Evolutionary conservation across 92 coral and sea anemone species (phyloP).

Genomic region (Ricordea florida): DNA sequence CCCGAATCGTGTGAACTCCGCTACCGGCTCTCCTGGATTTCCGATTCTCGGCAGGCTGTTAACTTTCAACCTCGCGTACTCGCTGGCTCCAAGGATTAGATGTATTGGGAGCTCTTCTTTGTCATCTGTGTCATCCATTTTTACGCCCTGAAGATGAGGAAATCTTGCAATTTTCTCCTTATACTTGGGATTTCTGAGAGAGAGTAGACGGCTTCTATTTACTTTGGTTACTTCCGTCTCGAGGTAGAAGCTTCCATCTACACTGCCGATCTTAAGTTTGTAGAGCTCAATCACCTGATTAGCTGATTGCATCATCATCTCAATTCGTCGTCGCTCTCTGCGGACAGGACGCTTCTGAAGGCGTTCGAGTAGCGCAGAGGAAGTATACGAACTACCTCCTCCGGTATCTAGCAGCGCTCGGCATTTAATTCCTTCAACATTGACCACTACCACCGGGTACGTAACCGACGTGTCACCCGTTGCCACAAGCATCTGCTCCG

Average conservation of each 20-base stretch:
- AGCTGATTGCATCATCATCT: conserved; percentile 61
- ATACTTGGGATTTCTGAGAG: too few species aligned
- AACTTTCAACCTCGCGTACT: too few species aligned
- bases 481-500: neutral
- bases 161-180: too few species aligned
- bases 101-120: too few species aligned
- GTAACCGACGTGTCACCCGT: conserved; percentile 5
- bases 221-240: too few species aligned
- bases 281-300: conserved; percentile 46
- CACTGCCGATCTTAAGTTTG: conserved; percentile 20
- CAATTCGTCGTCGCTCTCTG: conserved; percentile 47
- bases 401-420: conserved; percentile 40
- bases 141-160: too few species aligned
- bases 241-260: conserved; percentile 54
- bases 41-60: too few species aligned
- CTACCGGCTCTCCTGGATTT: too few species aligned
- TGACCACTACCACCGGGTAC: conserved; percentile 59
- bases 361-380: conserved; percentile 50
- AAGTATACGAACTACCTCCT: conserved; percentile 55
- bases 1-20: too few species aligned
- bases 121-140: too few species aligned
- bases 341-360: conserved; percentile 29
- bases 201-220: too few species aligned
- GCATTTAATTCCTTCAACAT: conserved; percentile 45
- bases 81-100: too few species aligned